A percentile compares a stretch with the other conserved stretches of the same genome.
Evolutionary conservation across 2,113 vertebrate genomes (phyloP).

Genomic region (Carollia perspicillata): DNA sequence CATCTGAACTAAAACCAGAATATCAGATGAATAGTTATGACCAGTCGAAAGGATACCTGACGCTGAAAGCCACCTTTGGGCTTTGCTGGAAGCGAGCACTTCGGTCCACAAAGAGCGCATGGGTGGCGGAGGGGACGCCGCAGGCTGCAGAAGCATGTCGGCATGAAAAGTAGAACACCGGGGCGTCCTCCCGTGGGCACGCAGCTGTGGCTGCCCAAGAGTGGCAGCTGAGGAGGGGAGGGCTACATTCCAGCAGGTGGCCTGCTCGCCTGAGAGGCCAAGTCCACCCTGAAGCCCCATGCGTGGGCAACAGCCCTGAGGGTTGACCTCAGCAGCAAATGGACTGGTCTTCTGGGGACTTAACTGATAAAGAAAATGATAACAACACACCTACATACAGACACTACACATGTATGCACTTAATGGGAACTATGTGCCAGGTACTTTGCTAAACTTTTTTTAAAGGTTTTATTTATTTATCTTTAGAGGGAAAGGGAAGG

Average conservation of each 20-base stretch:
- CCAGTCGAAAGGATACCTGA: neutral
- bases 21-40: neutral
- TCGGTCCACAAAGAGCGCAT: neutral
- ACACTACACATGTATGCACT: neutral
- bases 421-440: neutral
- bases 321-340: neutral
- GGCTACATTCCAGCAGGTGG: neutral
- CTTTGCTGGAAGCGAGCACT: neutral
- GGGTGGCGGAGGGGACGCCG: neutral
- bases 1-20: constrained; percentile 16
- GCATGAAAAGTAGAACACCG: neutral
- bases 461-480: no score
- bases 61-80: neutral
- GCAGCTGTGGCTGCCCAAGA: neutral
- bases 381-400: neutral
- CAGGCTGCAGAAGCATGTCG: neutral
- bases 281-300: neutral
- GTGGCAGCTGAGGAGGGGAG: neutral
- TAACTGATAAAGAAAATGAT: neutral
- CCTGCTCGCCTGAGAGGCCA: neutral
- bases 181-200: neutral
- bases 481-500: no score
- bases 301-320: neutral
- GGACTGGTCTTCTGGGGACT: neutral
- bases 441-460: no score